Evolutionary conservation across 1,140 invertebrate genomes (phyloP), one percentile per base, ranked within the genome.

Genomic region (Fopius arisanus): DNA sequence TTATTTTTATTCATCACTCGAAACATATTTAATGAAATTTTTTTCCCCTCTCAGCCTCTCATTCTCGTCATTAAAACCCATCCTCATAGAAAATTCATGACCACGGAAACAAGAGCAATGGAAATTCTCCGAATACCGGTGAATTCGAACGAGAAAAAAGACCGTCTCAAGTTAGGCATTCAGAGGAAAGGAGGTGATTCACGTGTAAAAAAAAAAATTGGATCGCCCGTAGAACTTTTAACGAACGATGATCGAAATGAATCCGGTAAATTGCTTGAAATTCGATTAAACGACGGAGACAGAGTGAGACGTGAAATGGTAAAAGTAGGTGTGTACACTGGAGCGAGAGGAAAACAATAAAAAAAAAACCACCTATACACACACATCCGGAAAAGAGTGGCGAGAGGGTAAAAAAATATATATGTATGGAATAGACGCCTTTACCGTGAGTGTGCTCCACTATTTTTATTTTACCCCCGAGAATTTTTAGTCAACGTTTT

Each of bases 401-500:
- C 2, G 16, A 23, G 31, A 14, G 14, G 26, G 37, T 12, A 33
- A 21, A 59, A 28, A 59, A 59, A 59, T n/a, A n/a, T n/a, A n/a
- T n/a, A 28, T 6, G 26, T 1, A 59, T 59, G 54, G 26, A 59
- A 59, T 59, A 59, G 23, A 28, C 23, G 54, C 54, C 23, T 59
- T 28, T 59, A 59, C 54, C 54, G 4, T 7, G 16, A 68, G 19
- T 41, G 33, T 43, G 43, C 66, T 41, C 43, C 43, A 48, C n/a
- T 43, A 40, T 51, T 28, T 68, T 69, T 48, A 48, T 69, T 69
- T 29, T 48, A 69, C 67, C 29, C 66, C 5, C 10, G 29, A 51
- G 67, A 51, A 69, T 51, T 69, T 69, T 69, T 16, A 69, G 41
- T 16, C 67, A 29, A 48, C 40, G 28, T 51, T 54, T 26, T 21